phyloP scores from a whole-genome alignment of 2,113 vertebrate species.

The Calypte anna region DNA sequence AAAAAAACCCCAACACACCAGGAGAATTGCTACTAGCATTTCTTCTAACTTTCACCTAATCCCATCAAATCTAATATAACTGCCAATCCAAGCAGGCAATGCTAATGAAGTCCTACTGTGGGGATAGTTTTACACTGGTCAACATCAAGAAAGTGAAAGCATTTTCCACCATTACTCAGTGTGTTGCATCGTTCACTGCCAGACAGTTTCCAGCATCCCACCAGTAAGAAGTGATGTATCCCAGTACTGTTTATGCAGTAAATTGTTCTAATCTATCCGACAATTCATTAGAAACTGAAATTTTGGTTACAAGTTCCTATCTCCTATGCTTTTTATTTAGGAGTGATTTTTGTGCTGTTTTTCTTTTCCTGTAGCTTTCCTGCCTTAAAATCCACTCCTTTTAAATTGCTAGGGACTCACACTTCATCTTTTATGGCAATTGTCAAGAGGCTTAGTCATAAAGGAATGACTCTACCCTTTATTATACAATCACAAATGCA shows the following conservation, averaged over 20 bases:
- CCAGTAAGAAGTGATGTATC: neutral
- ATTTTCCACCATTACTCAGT: neutral
- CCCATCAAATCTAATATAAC: neutral
- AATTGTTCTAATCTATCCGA: neutral
- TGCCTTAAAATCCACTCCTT: neutral
- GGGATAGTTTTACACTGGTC: neutral
- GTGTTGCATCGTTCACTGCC: neutral
- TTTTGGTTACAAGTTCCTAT: neutral
- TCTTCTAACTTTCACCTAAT: slow-evolving; percentile 7
- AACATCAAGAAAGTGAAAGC: neutral
- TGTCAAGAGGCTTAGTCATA: neutral
- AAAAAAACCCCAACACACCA: neutral
- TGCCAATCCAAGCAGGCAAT: neutral
- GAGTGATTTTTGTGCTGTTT: neutral
- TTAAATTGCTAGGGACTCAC: neutral
- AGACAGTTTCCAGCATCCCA: fast-evolving
- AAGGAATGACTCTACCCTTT: neutral
- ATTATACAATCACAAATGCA: neutral
- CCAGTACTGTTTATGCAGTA: neutral
- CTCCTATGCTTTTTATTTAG: neutral
- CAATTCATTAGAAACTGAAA: neutral
- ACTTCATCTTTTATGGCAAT: neutral
- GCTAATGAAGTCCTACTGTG: neutral
- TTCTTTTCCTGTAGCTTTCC: neutral
- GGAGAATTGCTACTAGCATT: neutral